Evolutionary conservation across 2,113 vertebrate species (phyloP), one percentile per base, ranked within the genome.

Genomic region (Tetrax tetrax): DNA sequence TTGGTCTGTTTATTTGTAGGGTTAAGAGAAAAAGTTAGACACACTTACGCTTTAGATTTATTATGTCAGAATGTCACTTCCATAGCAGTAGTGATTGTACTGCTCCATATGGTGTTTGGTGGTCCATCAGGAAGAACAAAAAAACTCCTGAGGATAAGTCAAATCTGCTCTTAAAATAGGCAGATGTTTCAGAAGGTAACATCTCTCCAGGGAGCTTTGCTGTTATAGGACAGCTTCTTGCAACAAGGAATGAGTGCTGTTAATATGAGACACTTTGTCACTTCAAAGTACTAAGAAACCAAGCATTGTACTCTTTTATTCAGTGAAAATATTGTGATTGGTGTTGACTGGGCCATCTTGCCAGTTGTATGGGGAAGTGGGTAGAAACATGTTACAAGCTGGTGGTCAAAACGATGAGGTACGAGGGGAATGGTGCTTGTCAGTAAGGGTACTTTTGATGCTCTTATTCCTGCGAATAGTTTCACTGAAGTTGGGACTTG

Each of bases 251-350:
- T 18, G 18, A 8, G 7, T 88, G 14, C 18, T 25, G 41, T 18
- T 53, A 56, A 27, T 28, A 12, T 2, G 4, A 45, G 6, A 2
- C 3, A 1, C 10, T 15, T 9, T 51, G 41, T 68, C 1, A 14
- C 19, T 50, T 85, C 12, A 18, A 16, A 60, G 23, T 29, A 28
- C 43, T 35, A 9, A 38, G 23, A 70, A 70, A 53, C n/a, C n/a
- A 24, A 5, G 1, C 6, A 5, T 48, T 87, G 59, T 72, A 5
- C 15, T 45, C 71, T 77, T 85, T 63, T 14, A 10, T 82, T 78
- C 28, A 79, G 4, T 61, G 53, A 11, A 57, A 68, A 28, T 87
- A 31, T 14, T 48, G n/a, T 47, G 27, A 10, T 48, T 41, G 5
- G 3, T 50, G 14, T 22, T 65, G 35, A 18, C 48, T 64, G 19